Conservation (phyloP, 2,888 invertebrate genomes). For the Rhyacophila evoluta region DNA sequence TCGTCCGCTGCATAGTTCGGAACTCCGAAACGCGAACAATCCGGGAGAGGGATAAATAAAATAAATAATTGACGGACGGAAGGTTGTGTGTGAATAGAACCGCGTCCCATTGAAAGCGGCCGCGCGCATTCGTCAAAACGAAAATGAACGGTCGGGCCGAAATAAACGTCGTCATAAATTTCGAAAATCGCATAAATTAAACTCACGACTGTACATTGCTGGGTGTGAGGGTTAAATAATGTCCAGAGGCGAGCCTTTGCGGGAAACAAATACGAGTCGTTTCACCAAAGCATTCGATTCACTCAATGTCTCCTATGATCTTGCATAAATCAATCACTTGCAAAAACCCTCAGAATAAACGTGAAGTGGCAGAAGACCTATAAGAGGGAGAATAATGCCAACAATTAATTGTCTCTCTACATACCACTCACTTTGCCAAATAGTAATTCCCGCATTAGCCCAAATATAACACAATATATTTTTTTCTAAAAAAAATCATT, state of each 20-base stretch:
- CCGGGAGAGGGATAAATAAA: not conserved
- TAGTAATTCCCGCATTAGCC: too few relatives aligned
- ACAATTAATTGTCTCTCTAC: too few relatives aligned
- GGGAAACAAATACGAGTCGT: not conserved
- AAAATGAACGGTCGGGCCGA: not conserved
- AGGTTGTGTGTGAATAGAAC: slow-evolving; percentile 3
- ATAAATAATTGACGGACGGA: slow-evolving; percentile 3
- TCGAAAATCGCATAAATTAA: slow-evolving; percentile 5
- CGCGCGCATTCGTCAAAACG: slow-evolving; percentile 11
- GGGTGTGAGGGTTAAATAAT: slow-evolving; percentile 14
- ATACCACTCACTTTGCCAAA: too few relatives aligned
- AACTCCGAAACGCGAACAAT: not conserved
- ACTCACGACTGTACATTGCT: not conserved
- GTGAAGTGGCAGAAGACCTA: too few relatives aligned
- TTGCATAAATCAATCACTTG: too few relatives aligned
- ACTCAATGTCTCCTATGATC: too few relatives aligned
- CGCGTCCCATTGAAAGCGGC: not conserved
- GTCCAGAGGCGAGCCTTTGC: not conserved
- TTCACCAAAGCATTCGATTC: too few relatives aligned
- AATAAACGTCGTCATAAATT: slow-evolving; percentile 22
- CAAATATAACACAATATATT: too few relatives aligned
- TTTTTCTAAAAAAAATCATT: too few relatives aligned
- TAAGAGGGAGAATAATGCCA: too few relatives aligned
- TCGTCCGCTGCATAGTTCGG: not conserved
- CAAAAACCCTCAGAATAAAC: too few relatives aligned